These are phyloP conservation scores for Falcaria lacertinaria DNA, from an alignment of 2,888 invertebrate species.

Conservation along the genomic window DNA sequence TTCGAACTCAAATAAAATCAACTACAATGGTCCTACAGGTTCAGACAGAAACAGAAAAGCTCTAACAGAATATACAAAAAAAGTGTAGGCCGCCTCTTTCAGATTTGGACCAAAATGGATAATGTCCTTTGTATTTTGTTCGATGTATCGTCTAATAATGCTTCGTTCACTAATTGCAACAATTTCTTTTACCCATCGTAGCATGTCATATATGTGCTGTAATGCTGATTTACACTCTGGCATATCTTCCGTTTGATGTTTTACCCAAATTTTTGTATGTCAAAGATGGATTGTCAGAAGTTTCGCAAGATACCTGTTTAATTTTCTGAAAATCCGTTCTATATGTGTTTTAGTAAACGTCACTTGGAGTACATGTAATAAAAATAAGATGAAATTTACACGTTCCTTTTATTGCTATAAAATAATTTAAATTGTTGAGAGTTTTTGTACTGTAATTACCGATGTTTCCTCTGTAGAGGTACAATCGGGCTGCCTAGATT, in stretches of 20 bases:
- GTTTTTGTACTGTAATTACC: too few species aligned
- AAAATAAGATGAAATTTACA: too few species aligned
- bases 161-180: slow-evolving; percentile 26
- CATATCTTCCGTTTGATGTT: slow-evolving; percentile 18
- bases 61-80: too few species aligned
- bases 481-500: too few species aligned
- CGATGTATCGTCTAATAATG: slow-evolving; percentile 22
- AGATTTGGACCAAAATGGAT: too few species aligned
- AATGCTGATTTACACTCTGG: slow-evolving; percentile 23
- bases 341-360: slow-evolving; percentile 19
- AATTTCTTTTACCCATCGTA: slow-evolving; percentile 30
- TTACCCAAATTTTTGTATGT: slow-evolving; percentile 6
- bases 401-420: too few species aligned
- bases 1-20: too few species aligned
- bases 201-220: slow-evolving; percentile 42
- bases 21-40: too few species aligned
- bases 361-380: slow-evolving; percentile 16
- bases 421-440: too few species aligned
- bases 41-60: too few species aligned
- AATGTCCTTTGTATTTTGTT: slow-evolving; percentile 18
- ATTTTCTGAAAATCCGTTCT: slow-evolving; percentile 20
- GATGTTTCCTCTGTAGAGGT: too few species aligned
- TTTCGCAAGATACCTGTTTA: neutral
- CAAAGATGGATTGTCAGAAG: slow-evolving; percentile 16
- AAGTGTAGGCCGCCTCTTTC: too few species aligned